phyloP scores from a whole-genome alignment of 2,797 vertebrate genomes.

The Leptoclinus maculatus region DNA sequence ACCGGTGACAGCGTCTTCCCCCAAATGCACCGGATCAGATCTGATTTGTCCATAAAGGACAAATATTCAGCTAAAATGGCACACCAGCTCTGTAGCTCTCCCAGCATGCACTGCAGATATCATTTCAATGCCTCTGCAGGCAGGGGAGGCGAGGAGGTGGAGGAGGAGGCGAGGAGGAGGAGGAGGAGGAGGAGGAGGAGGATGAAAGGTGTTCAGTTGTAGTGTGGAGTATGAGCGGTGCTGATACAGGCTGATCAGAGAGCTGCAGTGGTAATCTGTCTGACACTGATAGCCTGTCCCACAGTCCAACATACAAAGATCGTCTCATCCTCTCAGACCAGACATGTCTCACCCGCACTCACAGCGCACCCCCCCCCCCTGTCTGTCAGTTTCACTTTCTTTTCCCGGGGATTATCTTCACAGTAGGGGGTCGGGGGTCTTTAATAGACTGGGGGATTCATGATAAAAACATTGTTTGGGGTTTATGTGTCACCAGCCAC shows the following conservation, averaged over 20 bases:
- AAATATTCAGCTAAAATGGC: slow-evolving; percentile 2
- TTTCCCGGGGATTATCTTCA: slow-evolving; percentile 49
- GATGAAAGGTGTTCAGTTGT: slow-evolving; percentile 27
- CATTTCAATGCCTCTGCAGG: slow-evolving; percentile 19
- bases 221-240: slow-evolving; percentile 35
- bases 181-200: not conserved
- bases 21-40: not conserved
- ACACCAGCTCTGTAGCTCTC: slow-evolving; percentile 4
- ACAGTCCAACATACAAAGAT: slow-evolving; percentile 28
- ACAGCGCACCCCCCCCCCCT: not conserved
- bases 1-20: not conserved
- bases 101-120: slow-evolving; percentile 25
- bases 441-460: slow-evolving; percentile 34
- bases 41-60: not conserved
- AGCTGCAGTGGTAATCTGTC: slow-evolving; percentile 49
- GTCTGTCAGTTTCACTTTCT: slow-evolving; percentile 27
- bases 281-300: slow-evolving; percentile 49
- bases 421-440: slow-evolving; percentile 45
- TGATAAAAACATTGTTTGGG: slow-evolving; percentile 40
- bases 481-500: slow-evolving; percentile 49
- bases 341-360: slow-evolving; percentile 24
- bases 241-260: slow-evolving; percentile 60
- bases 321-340: slow-evolving; percentile 43
- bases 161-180: not conserved
- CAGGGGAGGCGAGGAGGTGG: slow-evolving; percentile 9